Percentiles rank a stretch among this genome's conserved stretches.
These are phyloP conservation scores for Gadopsis marmoratus DNA, from an alignment of 2,797 vertebrate genomes.

Conservation along the genomic window DNA sequence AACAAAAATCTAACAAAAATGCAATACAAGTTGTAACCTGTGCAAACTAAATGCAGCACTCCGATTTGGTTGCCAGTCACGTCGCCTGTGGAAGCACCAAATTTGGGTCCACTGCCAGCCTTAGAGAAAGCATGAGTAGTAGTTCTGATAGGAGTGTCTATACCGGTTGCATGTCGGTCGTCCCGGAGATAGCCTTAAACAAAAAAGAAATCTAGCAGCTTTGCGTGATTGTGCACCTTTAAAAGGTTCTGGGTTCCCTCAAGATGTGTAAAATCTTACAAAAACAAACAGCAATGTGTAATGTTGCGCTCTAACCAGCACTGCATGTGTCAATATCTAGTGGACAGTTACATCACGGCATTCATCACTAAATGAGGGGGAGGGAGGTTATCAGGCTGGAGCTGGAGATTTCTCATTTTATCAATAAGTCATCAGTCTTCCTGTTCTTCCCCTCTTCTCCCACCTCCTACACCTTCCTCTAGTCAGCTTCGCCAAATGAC, in stretches of 20 bases:
- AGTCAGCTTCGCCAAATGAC: constrained; percentile 50
- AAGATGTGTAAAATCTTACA: not conserved
- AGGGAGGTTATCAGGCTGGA: constrained; percentile 61
- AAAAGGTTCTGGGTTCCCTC: not conserved
- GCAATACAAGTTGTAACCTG: not conserved
- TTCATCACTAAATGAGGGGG: constrained; percentile 72
- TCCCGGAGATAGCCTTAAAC: not conserved
- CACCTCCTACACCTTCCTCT: constrained; percentile 56
- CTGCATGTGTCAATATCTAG: constrained; percentile 8
- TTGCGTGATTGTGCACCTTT: not conserved
- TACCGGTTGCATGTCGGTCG: not conserved
- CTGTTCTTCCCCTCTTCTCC: constrained; percentile 56
- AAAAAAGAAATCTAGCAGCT: not conserved
- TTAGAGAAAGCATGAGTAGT: not conserved
- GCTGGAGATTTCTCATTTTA: constrained; percentile 73
- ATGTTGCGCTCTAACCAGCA: not conserved
- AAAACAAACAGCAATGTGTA: not conserved
- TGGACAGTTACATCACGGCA: constrained; percentile 7
- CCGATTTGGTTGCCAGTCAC: not conserved
- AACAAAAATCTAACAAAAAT: not conserved
- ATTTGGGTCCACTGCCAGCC: not conserved
- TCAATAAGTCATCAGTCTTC: constrained; percentile 77
- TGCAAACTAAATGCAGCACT: not conserved
- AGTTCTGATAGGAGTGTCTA: not conserved
- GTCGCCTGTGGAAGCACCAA: not conserved